Conservation (phyloP, 2,888 invertebrate genomes). For the Tetramorium bicarinatum region DNA sequence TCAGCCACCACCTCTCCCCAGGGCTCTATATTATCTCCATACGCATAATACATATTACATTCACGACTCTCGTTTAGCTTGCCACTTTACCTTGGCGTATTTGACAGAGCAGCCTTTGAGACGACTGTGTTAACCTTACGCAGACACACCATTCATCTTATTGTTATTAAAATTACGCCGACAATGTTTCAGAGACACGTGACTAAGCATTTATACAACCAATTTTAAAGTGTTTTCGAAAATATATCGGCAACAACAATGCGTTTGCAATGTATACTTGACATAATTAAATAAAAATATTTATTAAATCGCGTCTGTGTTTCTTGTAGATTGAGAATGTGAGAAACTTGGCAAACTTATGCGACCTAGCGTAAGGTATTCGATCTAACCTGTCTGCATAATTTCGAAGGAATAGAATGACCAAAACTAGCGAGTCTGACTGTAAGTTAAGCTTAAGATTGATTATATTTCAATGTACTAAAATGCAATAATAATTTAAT, state of each 20-base stretch:
- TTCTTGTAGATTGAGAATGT: not conserved
- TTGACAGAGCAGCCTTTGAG: slow-evolving; percentile 68
- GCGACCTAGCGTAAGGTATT: not conserved
- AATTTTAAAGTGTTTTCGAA: slow-evolving; percentile 20
- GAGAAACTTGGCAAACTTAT: not conserved
- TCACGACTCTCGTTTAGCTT: slow-evolving; percentile 73
- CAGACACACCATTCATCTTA: slow-evolving; percentile 32
- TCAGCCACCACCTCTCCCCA: slow-evolving; percentile 77
- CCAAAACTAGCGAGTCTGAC: not conserved
- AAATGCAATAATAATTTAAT: slow-evolving; percentile 9
- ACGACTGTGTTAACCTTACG: slow-evolving; percentile 74
- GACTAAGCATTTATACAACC: slow-evolving; percentile 1
- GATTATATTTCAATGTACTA: not conserved
- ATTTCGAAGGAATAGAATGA: not conserved
- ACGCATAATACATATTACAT: slow-evolving; percentile 79
- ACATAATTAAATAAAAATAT: slow-evolving; percentile 2
- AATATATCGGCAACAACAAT: not conserved
- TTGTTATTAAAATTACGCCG: slow-evolving; percentile 42
- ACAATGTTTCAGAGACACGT: slow-evolving; percentile 30
- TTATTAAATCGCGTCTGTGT: not conserved
- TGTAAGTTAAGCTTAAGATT: not conserved
- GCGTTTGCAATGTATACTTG: not conserved
- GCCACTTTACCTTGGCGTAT: slow-evolving; percentile 70
- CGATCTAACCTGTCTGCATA: not conserved
- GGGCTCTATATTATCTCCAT: slow-evolving; percentile 77